These are phyloP conservation scores for Monodelphis domestica DNA, from an alignment of 2,797 vertebrate genomes.

Conservation along the genomic window DNA sequence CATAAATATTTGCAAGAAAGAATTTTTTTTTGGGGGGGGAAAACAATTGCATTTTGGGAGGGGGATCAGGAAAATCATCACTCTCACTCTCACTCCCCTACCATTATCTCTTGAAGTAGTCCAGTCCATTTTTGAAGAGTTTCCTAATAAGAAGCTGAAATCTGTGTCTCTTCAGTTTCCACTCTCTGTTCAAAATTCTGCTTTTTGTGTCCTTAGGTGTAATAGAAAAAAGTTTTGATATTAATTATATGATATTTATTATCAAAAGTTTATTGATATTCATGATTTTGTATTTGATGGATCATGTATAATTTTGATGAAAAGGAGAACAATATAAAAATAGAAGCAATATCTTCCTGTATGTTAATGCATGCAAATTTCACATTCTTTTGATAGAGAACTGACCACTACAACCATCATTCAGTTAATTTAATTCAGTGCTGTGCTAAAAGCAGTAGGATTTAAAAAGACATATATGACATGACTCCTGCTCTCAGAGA, in stretches of 20 bases:
- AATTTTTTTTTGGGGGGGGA: background rate
- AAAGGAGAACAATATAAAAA: background rate
- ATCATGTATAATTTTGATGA: background rate
- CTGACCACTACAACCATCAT: background rate
- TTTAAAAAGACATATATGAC: background rate
- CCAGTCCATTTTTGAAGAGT: background rate
- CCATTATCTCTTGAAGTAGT: background rate
- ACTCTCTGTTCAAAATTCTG: background rate
- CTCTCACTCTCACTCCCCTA: background rate
- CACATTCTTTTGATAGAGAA: conserved; percentile 17
- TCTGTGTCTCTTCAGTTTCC: background rate
- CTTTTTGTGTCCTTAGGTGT: conserved; percentile 29
- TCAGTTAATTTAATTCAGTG: background rate
- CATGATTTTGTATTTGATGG: background rate
- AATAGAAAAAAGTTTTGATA: conserved; percentile 36
- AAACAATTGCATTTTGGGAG: background rate
- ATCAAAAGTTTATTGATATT: conserved; percentile 1
- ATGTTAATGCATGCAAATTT: background rate
- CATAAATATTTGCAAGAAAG: background rate
- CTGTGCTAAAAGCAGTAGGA: background rate
- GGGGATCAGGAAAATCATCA: background rate
- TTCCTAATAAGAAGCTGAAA: background rate
- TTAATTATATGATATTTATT: too few species aligned
- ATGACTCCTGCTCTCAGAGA: background rate
- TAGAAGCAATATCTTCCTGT: background rate